Percentiles rank a stretch among this genome's conserved stretches.
Conservation (phyloP, 1,140 invertebrate genomes). For the Trigoniulus corallinus region DNA sequence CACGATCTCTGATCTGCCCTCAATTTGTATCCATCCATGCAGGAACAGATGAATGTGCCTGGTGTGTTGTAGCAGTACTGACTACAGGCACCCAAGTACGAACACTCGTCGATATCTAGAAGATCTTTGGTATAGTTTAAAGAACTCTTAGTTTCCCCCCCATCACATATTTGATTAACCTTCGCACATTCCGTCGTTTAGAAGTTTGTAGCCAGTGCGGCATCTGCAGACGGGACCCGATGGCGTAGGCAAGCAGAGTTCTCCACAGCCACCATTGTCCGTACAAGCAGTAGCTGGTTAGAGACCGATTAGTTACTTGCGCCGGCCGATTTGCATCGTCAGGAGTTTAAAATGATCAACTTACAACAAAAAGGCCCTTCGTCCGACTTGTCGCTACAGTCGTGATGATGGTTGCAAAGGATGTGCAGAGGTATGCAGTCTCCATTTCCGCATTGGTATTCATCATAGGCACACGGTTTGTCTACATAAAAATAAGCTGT, state of each 20-base stretch:
- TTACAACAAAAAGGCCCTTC: conserved; percentile 16
- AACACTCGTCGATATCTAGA: conserved; percentile 86
- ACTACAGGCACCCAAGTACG: conserved; percentile 70
- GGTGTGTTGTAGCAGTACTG: conserved; percentile 81
- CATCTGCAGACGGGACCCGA: conserved; percentile 63
- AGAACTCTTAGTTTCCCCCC: no score
- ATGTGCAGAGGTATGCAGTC: conserved; percentile 21
- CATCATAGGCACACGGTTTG: conserved; percentile 9
- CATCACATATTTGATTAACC: conserved; percentile 36
- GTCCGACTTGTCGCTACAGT: conserved; percentile 28
- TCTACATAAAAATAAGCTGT: not conserved
- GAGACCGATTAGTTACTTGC: no score
- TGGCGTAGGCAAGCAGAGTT: conserved; percentile 56
- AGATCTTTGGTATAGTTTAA: conserved; percentile 21
- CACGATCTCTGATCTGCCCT: conserved; percentile 58
- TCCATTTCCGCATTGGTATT: conserved; percentile 26
- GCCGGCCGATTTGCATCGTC: no score
- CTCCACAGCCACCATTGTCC: conserved; percentile 65
- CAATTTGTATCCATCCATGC: conserved; percentile 69
- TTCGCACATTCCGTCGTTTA: conserved; percentile 57
- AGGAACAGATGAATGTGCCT: conserved; percentile 83
- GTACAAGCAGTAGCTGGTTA: conserved; percentile 43
- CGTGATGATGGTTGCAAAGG: conserved; percentile 25
- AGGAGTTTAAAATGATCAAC: no score
- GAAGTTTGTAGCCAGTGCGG: conserved; percentile 45